Percentiles rank a stretch among this genome's conserved stretches.
Evolutionary conservation across 2,888 invertebrate species (phyloP).

Genomic region (Thera obeliscata): DNA sequence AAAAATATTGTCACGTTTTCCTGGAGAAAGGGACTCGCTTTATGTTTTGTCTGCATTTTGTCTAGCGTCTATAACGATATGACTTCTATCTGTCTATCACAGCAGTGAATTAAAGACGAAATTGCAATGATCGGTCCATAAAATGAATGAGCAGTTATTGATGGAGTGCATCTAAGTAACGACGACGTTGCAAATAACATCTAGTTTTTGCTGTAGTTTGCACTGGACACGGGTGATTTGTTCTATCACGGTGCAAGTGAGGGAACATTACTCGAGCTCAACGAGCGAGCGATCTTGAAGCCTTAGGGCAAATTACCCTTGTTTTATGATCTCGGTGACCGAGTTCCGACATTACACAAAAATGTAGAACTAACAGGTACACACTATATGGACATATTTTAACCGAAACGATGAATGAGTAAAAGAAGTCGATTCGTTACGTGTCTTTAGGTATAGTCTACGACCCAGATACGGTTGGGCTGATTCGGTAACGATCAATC

Average conservation of each 20-base stretch:
- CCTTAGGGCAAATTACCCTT: constrained; percentile 42
- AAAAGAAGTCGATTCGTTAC: constrained; percentile 48
- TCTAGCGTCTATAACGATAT: neutral
- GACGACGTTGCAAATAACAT: constrained; percentile 35
- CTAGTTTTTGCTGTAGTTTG: constrained; percentile 55
- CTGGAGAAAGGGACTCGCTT: constrained; percentile 11
- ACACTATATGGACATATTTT: constrained; percentile 19
- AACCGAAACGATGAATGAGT: constrained; percentile 39
- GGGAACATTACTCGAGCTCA: constrained; percentile 48
- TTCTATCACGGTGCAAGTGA: constrained; percentile 64
- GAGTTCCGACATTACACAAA: constrained; percentile 30
- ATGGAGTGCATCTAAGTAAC: constrained; percentile 31
- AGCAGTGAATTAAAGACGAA: neutral
- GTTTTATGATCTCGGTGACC: constrained; percentile 27
- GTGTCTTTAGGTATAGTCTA: constrained; percentile 50
- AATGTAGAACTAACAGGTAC: constrained; percentile 31
- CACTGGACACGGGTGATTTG: constrained; percentile 62
- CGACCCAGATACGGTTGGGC: constrained; percentile 55
- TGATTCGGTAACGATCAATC: constrained; percentile 57
- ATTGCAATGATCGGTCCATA: constrained; percentile 3
- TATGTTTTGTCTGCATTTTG: constrained; percentile 11
- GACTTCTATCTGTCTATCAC: neutral
- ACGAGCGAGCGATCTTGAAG: constrained; percentile 49
- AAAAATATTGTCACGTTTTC: constrained; percentile 46
- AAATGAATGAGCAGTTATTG: constrained; percentile 1